phyloP scores from a whole-genome alignment of 2,113 vertebrate species.

The Apteryx owenii region DNA sequence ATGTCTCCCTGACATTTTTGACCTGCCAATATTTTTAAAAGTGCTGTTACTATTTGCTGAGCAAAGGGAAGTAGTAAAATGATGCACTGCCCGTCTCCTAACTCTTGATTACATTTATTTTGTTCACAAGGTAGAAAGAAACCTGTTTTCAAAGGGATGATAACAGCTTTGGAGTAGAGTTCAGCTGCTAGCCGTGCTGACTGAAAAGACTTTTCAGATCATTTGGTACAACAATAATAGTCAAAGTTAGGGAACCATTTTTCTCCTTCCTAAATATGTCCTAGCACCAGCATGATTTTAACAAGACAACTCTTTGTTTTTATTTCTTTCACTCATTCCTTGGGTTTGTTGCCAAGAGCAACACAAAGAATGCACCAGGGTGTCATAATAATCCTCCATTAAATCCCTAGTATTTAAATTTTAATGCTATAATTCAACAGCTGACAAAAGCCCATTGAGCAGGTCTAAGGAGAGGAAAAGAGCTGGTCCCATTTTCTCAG shows the following conservation, averaged over 20 bases:
- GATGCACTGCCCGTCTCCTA: background rate
- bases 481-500: slow-evolving; percentile 82
- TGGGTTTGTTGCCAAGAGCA: slow-evolving; percentile 77
- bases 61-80: background rate
- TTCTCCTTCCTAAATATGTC: slow-evolving; percentile 43
- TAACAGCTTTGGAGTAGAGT: slow-evolving; percentile 32
- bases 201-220: slow-evolving; percentile 26
- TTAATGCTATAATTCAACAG: slow-evolving; percentile 87
- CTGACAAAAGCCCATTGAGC: slow-evolving; percentile 87
- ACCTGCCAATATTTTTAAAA: background rate
- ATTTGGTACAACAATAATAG: slow-evolving; percentile 13
- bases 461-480: slow-evolving; percentile 76
- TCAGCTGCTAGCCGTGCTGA: background rate
- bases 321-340: slow-evolving; percentile 71
- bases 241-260: slow-evolving; percentile 48
- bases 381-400: slow-evolving; percentile 88
- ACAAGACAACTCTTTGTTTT: slow-evolving; percentile 59
- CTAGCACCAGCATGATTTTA: slow-evolving; percentile 43
- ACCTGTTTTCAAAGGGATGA: slow-evolving; percentile 43
- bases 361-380: slow-evolving; percentile 79
- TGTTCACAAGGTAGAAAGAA: slow-evolving; percentile 44
- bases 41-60: slow-evolving; percentile 16
- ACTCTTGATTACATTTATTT: slow-evolving; percentile 23
- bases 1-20: background rate
- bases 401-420: slow-evolving; percentile 86